Percentiles rank a stretch among this genome's conserved stretches.
phyloP scores from a whole-genome alignment of 2,888 invertebrate species.

The Plutella xylostella region DNA sequence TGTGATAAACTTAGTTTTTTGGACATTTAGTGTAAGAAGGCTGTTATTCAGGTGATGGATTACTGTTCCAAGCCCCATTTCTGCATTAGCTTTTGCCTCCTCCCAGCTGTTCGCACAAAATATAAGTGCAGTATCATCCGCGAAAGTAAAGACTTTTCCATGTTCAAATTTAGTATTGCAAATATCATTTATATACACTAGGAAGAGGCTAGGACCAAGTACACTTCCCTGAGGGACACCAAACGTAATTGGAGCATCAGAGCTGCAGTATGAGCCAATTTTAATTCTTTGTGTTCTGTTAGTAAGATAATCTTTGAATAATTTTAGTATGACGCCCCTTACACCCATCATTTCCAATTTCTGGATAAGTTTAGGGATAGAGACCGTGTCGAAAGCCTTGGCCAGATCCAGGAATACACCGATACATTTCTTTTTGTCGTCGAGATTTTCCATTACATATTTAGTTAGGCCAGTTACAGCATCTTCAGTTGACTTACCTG shows the following conservation, averaged over 20 bases:
- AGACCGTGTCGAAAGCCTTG: slow-evolving; percentile 10
- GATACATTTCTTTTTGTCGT: slow-evolving; percentile 2
- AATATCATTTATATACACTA: slow-evolving; percentile 1
- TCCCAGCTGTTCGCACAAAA: background rate
- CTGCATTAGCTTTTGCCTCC: background rate
- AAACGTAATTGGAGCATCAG: background rate
- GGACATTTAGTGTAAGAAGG: too few species aligned
- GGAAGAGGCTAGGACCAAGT: background rate
- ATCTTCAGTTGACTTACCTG: slow-evolving; percentile 12
- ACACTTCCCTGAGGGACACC: slow-evolving; percentile 3
- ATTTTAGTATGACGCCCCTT: slow-evolving; percentile 8
- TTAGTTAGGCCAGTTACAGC: slow-evolving; percentile 7
- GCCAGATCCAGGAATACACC: slow-evolving; percentile 13
- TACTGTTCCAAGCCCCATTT: background rate
- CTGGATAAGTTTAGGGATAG: slow-evolving; percentile 4
- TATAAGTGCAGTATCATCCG: background rate
- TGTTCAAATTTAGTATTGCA: background rate
- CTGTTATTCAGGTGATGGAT: too few species aligned
- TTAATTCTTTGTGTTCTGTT: background rate
- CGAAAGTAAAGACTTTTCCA: background rate
- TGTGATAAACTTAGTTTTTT: too few species aligned
- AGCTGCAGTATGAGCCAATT: background rate
- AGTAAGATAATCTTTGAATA: slow-evolving; percentile 11
- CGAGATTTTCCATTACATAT: slow-evolving; percentile 4
- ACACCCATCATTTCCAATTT: slow-evolving; percentile 10